These are phyloP conservation scores for Sialia sialis DNA, from an alignment of 2,113 vertebrate species.

Conservation along the genomic window DNA sequence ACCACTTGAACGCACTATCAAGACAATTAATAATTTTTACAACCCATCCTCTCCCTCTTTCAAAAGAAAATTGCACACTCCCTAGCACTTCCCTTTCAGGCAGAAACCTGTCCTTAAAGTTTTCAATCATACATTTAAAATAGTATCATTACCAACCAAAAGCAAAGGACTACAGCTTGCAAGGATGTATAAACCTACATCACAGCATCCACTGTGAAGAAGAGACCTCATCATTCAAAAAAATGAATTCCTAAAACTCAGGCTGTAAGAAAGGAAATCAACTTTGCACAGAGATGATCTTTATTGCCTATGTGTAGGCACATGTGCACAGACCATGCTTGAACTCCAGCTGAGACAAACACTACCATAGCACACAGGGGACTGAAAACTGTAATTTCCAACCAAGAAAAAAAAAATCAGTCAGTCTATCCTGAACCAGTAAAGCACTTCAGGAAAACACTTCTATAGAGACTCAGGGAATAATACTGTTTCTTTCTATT, in stretches of 20 bases:
- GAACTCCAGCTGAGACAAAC: conserved; percentile 24
- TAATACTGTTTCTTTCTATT: neutral
- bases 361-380: neutral
- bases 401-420: neutral
- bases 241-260: conserved; percentile 24
- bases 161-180: neutral
- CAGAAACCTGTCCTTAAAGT: neutral
- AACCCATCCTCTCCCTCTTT: neutral
- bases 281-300: neutral
- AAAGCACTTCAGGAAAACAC: neutral
- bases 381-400: conserved; percentile 1
- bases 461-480: neutral
- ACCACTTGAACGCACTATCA: neutral
- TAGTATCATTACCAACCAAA: neutral
- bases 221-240: neutral
- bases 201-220: neutral
- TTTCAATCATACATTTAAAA: neutral
- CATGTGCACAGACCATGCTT: neutral
- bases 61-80: neutral
- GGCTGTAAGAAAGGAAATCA: neutral
- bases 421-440: neutral
- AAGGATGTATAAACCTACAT: neutral
- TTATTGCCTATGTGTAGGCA: neutral
- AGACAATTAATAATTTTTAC: neutral
- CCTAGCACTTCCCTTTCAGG: neutral